Conservation (phyloP, 2,797 vertebrate species). For the Gadopsis marmoratus region DNA sequence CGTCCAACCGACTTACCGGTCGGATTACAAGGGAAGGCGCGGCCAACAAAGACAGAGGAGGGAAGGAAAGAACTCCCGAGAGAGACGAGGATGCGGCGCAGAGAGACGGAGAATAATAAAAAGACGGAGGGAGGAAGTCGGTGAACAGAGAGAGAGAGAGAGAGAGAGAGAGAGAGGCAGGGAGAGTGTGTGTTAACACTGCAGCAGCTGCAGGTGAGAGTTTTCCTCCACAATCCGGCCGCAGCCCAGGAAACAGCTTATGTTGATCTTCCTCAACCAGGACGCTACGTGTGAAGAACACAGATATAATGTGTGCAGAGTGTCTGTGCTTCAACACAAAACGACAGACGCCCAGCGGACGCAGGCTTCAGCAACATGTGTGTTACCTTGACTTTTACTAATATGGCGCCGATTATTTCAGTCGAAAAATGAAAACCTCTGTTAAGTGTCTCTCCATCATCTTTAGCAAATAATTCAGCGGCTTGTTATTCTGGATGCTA, state of each 20-base stretch:
- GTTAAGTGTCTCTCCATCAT: neutral
- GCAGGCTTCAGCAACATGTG: no score
- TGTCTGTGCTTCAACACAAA: no score
- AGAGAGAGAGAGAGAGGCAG: slow-evolving; percentile 28
- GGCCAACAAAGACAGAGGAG: neutral
- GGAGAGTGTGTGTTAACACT: slow-evolving; percentile 38
- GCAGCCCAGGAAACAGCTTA: slow-evolving; percentile 15
- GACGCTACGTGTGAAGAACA: neutral
- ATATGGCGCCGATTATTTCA: no score
- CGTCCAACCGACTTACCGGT: neutral
- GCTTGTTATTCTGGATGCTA: neutral
- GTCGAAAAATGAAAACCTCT: no score
- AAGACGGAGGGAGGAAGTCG: neutral
- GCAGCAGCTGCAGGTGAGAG: slow-evolving; percentile 26
- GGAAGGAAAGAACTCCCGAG: neutral
- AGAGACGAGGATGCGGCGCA: neutral
- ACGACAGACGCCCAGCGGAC: no score
- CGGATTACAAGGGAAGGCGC: neutral
- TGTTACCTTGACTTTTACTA: no score
- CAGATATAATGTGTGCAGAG: neutral
- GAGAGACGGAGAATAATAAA: neutral
- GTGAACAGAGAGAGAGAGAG: neutral
- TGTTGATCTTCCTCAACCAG: slow-evolving; percentile 1
- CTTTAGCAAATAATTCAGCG: neutral
- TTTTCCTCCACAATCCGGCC: slow-evolving; percentile 17